Evolutionary conservation across 92 coral and sea anemone genomes (phyloP).

Genomic region (Galaxea fascicularis): DNA sequence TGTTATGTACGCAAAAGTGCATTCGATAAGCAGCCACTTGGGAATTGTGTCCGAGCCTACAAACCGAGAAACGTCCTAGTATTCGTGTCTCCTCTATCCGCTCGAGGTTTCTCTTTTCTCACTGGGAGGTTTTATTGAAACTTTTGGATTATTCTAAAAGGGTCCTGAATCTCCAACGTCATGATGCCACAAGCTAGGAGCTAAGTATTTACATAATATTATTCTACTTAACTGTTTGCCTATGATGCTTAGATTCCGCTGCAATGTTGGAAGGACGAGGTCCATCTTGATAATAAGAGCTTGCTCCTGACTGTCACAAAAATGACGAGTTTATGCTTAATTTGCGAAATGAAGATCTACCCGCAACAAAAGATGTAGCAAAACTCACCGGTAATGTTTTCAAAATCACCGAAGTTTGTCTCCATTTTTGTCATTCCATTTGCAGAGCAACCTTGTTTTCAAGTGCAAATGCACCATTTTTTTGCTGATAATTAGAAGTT

Average conservation of each 20-base stretch:
- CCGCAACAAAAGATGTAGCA: neutral
- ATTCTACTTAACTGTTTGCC: conserved; percentile 44
- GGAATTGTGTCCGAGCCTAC: too few species aligned
- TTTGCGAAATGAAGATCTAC: too few species aligned
- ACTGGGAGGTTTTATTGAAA: too few species aligned
- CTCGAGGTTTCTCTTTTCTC: too few species aligned
- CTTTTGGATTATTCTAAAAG: too few species aligned
- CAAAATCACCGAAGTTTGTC: neutral
- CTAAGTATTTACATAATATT: too few species aligned
- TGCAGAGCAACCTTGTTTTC: neutral
- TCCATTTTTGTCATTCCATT: neutral
- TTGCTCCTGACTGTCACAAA: neutral
- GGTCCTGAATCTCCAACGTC: too few species aligned
- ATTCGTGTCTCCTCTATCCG: too few species aligned
- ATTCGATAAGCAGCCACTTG: too few species aligned
- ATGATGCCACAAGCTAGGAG: too few species aligned
- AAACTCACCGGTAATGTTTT: neutral
- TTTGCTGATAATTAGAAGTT: neutral
- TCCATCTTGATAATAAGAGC: conserved; percentile 23
- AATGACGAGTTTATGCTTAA: neutral
- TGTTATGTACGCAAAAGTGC: too few species aligned
- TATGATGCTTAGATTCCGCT: conserved; percentile 18
- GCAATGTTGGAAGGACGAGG: conserved; percentile 21
- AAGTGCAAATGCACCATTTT: neutral
- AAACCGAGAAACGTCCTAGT: too few species aligned